A percentile compares a stretch with the other conserved stretches of the same genome.
Evolutionary conservation across 1,140 invertebrate species (phyloP).

Genomic region (Drosophila sulfurigaster): DNA sequence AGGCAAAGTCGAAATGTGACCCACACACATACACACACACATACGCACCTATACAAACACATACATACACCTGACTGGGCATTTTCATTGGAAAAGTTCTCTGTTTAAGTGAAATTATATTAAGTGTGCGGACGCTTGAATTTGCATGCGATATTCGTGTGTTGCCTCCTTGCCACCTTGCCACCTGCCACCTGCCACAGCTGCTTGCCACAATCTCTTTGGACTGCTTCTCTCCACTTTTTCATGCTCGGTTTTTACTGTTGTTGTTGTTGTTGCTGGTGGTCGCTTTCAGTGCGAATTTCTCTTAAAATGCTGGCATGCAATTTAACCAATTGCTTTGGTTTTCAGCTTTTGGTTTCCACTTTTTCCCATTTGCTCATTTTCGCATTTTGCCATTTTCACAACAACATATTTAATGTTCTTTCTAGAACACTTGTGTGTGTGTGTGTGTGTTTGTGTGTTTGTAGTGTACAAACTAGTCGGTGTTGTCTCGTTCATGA

Average conservation of each 20-base stretch:
- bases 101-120: constrained; percentile 80
- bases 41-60: constrained; percentile 1
- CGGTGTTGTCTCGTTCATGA: too few species aligned
- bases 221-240: constrained; percentile 8
- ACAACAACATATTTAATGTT: too few species aligned
- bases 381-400: background rate
- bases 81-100: background rate
- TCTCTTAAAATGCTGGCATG: constrained; percentile 18
- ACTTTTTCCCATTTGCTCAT: background rate
- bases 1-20: constrained; percentile 54
- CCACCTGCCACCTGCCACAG: constrained; percentile 23
- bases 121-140: constrained; percentile 77
- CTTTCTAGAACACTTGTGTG: too few species aligned
- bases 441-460: too few species aligned
- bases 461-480: too few species aligned
- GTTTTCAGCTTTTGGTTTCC: constrained; percentile 15
- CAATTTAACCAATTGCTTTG: constrained; percentile 38
- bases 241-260: background rate
- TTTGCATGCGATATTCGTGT: constrained; percentile 78
- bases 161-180: constrained; percentile 41
- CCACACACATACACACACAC: constrained; percentile 38
- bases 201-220: constrained; percentile 32
- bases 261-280: background rate
- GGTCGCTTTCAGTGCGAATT: constrained; percentile 14
- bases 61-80: background rate